A percentile compares a stretch with the other conserved stretches of the same genome.
Evolutionary conservation across 2,797 vertebrate species (phyloP).

Genomic region (Enteromius afrohamiltoni): DNA sequence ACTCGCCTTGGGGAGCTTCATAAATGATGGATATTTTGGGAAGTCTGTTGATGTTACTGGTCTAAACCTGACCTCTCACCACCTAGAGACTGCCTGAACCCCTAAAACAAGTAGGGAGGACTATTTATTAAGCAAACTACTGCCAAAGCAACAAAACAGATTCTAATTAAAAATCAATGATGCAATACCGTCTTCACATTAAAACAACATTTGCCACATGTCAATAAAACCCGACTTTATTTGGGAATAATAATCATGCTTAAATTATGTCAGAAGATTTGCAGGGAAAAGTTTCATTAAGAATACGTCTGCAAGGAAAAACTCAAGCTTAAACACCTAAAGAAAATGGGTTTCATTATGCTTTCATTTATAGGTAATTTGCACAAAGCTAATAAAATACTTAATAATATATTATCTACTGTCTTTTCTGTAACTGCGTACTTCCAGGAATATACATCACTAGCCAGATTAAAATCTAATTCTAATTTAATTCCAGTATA

Average conservation of each 20-base stretch:
- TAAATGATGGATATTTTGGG: conserved; percentile 15
- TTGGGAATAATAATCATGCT: not conserved
- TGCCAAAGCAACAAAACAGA: conserved; percentile 36
- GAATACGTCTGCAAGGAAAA: not conserved
- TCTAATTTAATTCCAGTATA: not conserved
- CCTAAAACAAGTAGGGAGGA: conserved; percentile 21
- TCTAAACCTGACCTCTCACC: conserved; percentile 28
- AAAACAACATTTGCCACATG: not conserved
- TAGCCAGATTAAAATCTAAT: not conserved
- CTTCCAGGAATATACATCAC: not conserved
- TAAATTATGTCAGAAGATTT: not conserved
- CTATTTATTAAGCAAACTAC: conserved; percentile 36
- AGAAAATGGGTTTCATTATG: conserved; percentile 3
- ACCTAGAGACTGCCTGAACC: conserved; percentile 13
- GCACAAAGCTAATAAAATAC: not conserved
- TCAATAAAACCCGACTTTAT: not conserved
- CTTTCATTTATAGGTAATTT: conserved; percentile 2
- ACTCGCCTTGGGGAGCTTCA: not conserved
- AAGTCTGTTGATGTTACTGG: not conserved
- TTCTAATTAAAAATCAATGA: conserved; percentile 17
- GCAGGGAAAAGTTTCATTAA: not conserved
- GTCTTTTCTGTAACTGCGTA: not conserved
- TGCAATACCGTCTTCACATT: not conserved
- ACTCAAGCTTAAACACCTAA: not conserved
- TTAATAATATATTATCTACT: not conserved